Evolutionary conservation across 2,113 vertebrate genomes (phyloP), one percentile per base, ranked within the genome.

Genomic region (Phyllopteryx taeniolatus): DNA sequence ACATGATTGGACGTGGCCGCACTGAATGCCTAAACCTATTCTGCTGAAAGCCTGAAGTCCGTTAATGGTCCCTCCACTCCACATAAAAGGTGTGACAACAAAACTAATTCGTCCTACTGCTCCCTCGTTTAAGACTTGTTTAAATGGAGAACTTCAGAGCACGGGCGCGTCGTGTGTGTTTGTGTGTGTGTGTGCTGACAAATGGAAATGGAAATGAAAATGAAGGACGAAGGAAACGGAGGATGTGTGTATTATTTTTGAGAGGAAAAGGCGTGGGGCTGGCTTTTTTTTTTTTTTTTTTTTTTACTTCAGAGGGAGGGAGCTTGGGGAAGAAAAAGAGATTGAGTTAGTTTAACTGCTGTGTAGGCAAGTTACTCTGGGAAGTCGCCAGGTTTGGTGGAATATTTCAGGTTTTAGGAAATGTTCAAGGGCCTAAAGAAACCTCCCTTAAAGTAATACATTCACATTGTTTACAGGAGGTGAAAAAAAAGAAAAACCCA

Each of bases 1-100:
- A 75, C 15, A 27, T 19, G 79, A 91, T 91, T 91, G 90, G 90
- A 82, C 86, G 77, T 42, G 22, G 67, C 78, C 67, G 71, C 88
- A 85, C 84, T 87, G 89, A 90, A 89, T 86, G 80, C 86, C 79
- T 89, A 88, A 89, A 87, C 79, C 85, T 85, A 72, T 67, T 85
- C 81, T 83, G 54, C 74, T 75, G 57, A 79, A 80, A 85, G 87
- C 87, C 76, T 85, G 75, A 78, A 88, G 86, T 88, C 84, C 83
- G 78, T 90, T 88, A 75, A 84, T 79, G 73, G 81, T 35, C 15
- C 31, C 59, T 35, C 43, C 75, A 79, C 83, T 83, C 80, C 82
- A 75, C 84, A 61, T 88, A 80, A 86, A 83, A 89, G 88, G 87
- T 87, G 88, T 88, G 87, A 90, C 88, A 86, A 86, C 79, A 87